Percentiles rank a stretch among this genome's conserved stretches.
Conservation (phyloP, 35 echinoderm and acorn worm species). For the Strongylocentrotus purpuratus region DNA sequence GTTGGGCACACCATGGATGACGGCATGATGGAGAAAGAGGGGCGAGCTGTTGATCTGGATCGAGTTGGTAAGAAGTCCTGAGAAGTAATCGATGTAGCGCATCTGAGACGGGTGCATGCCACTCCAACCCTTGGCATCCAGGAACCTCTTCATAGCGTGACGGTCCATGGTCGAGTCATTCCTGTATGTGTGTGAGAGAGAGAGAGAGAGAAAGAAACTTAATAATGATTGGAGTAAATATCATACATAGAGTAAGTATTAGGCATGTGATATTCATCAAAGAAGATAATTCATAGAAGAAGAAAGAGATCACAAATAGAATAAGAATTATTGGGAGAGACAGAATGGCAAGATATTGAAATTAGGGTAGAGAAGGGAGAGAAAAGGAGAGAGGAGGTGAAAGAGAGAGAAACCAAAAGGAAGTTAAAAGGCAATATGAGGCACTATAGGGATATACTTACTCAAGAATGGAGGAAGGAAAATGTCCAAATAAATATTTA, state of each 20-base stretch:
- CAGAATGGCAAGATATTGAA: not conserved
- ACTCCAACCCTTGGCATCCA: slow-evolving; percentile 75
- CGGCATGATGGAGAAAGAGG: slow-evolving; percentile 78
- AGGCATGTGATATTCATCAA: not conserved
- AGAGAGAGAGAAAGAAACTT: not conserved
- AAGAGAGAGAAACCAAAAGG: not conserved
- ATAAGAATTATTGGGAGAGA: not conserved
- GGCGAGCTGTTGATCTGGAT: slow-evolving; percentile 95
- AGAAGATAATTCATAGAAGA: not conserved
- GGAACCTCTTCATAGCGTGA: slow-evolving; percentile 93
- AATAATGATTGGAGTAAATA: not conserved
- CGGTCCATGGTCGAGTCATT: slow-evolving; percentile 77
- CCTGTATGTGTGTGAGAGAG: slow-evolving; percentile 51
- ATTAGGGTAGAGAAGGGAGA: not conserved
- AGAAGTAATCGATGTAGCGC: slow-evolving; percentile 91
- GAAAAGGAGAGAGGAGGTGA: not conserved
- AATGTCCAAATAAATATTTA: too few species aligned
- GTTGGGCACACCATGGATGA: slow-evolving; percentile 96
- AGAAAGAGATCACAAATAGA: not conserved
- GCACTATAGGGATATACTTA: too few species aligned
- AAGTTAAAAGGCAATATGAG: not conserved
- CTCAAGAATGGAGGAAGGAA: too few species aligned
- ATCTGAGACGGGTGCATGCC: slow-evolving; percentile 87
- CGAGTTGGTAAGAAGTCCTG: slow-evolving; percentile 71
- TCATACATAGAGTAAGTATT: not conserved